Evolutionary conservation across 2,888 invertebrate species (phyloP), one percentile per base, ranked within the genome.

Genomic region (Mylabris sibirica): DNA sequence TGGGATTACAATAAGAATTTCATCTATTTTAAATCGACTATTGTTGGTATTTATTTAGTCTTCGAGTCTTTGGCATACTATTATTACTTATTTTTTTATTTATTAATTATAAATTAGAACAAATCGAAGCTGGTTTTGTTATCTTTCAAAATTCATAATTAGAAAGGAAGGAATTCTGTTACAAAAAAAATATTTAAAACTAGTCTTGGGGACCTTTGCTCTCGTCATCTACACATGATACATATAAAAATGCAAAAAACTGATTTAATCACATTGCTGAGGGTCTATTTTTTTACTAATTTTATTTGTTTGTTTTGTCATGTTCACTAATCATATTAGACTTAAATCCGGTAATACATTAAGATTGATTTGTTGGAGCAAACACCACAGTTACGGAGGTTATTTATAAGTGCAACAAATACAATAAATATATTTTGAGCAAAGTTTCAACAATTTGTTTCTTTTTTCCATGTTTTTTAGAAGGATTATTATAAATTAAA

Each of bases 181-280:
- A 30, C 30, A 30, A 8, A 44, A 2, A 9, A 22, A 22, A 53
- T 20, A 53, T 22, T 53, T 6, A 17, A 44, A 44, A 53, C 22
- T 53, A 57, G 30, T 57, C 14, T 57, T 2, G 53, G 12, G 65
- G 62, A 53, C 49, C 38, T 62, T 34, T 69, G 65, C 53, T 60
- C 6, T 64, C 24, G 30, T 59, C 57, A 17, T 35, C 67, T 70
- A 71, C 62, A n/a, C 5, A 24, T 2, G 2, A 14, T 66, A 71
- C 66, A 71, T 71, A 71, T 71, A 71, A 71, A 71, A 71, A 71
- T 71, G 71, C 66, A 71, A 71, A 70, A 70, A 71, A 71, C 71
- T 66, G 68, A 68, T 71, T 60, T 34, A 38, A 60, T 60, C 38
- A 57, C 62, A 63, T 49, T 65, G 65, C 60, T 64, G 61, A 59